Evolutionary conservation across 2,888 invertebrate genomes (phyloP), one percentile per base, ranked within the genome.

Genomic region (Mythimna ferrago): DNA sequence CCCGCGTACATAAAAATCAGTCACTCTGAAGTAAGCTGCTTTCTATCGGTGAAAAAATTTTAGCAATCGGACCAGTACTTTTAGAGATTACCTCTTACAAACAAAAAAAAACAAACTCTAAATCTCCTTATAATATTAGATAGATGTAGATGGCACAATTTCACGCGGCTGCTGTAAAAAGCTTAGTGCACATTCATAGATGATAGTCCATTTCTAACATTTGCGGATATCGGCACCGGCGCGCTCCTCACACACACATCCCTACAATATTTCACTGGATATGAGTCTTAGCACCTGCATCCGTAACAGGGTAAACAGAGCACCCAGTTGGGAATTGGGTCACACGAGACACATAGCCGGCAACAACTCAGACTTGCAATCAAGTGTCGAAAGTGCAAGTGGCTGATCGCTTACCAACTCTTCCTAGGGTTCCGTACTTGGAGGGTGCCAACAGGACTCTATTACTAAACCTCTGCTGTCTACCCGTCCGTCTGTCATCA

Each of bases 251-350:
- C 11, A 10, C 11, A 7, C 19, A 48, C n/a, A 76, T 48, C 10
- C 35, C 11, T 16, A 51, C 11, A 44, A 21, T 51, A 63, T 61
- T 56, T 57, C 11, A 62, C 48, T 26, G 38, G 5, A 62, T 60
- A 71, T 48, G 54, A 35, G 48, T 57, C 32, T 54, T 69, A 61
- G 72, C 54, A 69, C 65, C 41, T 67, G 65, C 72, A 83, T 63
- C 54, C 56, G 70, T 68, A 57, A 61, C 72, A 68, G 35, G 60
- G 57, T 62, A 75, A 75, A 70, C 58, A 75, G 70, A 71, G 21
- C 73, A 80, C 57, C 70, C 35, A 65, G 56, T 81, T 77, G 41
- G 57, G 53, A 83, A 85, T 77, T 71, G 57, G 83, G 83, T 83
- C 86, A 75, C 71, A 65, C 48, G 73, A 80, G 80, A 79, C 60